A percentile compares a stretch with the other conserved stretches of the same genome.
phyloP scores from a whole-genome alignment of 2,888 invertebrate genomes.

The Lapara coniferarum region DNA sequence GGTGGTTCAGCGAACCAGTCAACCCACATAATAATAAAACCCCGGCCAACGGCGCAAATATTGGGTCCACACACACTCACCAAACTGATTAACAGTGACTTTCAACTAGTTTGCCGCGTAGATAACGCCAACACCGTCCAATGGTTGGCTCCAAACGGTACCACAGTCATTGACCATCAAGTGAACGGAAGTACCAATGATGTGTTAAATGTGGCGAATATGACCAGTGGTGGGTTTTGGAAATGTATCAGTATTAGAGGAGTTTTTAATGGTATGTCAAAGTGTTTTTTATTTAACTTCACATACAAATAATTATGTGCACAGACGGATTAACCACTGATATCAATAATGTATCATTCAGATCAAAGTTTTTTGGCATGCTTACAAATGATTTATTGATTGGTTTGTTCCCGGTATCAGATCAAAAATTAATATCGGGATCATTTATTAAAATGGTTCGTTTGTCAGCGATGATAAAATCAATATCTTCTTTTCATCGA shows the following conservation, averaged over 20 bases:
- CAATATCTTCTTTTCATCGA: no score
- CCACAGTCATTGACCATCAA: slow-evolving; percentile 37
- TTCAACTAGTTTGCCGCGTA: slow-evolving; percentile 60
- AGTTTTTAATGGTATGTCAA: slow-evolving; percentile 49
- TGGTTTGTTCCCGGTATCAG: no score
- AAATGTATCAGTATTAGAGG: slow-evolving; percentile 58
- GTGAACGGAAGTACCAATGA: slow-evolving; percentile 48
- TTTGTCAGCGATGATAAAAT: no score
- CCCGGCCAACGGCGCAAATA: slow-evolving; percentile 62
- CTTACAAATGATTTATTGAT: no score
- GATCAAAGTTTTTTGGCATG: no score
- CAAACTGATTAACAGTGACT: slow-evolving; percentile 42
- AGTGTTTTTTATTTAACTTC: no score
- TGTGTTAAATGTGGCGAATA: slow-evolving; percentile 53
- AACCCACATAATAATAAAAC: slow-evolving; percentile 49
- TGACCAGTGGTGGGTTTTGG: slow-evolving; percentile 59
- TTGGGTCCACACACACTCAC: slow-evolving; percentile 60
- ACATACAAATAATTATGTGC: no score
- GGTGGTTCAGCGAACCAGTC: slow-evolving; percentile 62
- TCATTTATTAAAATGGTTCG: no score
- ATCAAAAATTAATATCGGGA: no score
- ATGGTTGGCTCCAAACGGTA: slow-evolving; percentile 56
- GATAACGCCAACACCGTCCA: slow-evolving; percentile 54
- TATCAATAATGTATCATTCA: no score
- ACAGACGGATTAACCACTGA: no score